phyloP scores from a whole-genome alignment of 2,113 vertebrate genomes.

The Candoia aspera region DNA sequence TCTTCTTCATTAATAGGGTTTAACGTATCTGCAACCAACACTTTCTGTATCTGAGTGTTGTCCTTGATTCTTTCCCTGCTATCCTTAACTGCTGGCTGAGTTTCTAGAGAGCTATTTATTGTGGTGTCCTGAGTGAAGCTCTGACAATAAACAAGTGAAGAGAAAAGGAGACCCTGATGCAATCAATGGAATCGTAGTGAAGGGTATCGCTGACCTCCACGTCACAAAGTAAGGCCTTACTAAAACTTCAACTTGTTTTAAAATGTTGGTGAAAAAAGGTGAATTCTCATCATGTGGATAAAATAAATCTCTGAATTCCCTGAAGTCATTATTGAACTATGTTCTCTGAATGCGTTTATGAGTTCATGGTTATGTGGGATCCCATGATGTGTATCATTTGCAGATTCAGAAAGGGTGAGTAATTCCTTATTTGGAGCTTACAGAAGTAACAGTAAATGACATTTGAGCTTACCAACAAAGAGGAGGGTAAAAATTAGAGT shows the following conservation, averaged over 20 bases:
- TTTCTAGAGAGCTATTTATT: not conserved
- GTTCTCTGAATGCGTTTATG: not conserved
- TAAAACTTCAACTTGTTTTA: not conserved
- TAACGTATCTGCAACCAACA: not conserved
- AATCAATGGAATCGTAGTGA: not conserved
- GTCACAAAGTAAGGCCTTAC: not conserved
- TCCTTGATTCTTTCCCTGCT: not conserved
- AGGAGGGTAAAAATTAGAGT: slow-evolving; percentile 92
- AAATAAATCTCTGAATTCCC: not conserved
- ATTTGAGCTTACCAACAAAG: slow-evolving; percentile 82
- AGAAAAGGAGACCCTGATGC: not conserved
- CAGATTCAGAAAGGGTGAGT: not conserved
- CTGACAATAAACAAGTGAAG: not conserved
- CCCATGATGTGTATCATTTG: not conserved
- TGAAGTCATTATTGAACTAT: not conserved
- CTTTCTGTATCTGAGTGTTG: not conserved
- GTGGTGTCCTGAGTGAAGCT: not conserved
- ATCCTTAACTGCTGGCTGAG: not conserved
- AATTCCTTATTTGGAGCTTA: not conserved
- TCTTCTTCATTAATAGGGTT: not conserved
- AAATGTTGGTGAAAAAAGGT: not conserved
- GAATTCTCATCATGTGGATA: not conserved
- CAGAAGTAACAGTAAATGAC: not conserved
- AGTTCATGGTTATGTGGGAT: not conserved
- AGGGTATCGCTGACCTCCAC: not conserved